Conservation (phyloP, 2,113 vertebrate genomes). For the Mesembrinibis cayennensis region DNA sequence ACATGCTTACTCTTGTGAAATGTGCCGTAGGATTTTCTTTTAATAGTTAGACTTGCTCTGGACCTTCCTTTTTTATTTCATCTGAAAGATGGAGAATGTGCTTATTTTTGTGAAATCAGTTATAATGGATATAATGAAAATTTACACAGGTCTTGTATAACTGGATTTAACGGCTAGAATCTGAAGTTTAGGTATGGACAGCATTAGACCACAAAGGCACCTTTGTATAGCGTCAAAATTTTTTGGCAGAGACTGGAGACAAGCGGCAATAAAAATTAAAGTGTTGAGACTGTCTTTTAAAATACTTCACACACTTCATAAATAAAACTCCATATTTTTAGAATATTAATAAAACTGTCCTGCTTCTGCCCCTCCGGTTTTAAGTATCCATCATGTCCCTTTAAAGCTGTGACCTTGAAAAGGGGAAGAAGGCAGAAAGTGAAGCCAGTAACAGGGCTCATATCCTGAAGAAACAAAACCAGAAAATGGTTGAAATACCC, state of each 20-base stretch:
- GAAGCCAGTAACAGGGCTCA: not conserved
- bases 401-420: conserved; percentile 13
- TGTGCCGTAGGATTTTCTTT: not conserved
- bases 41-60: not conserved
- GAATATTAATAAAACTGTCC: conserved; percentile 55
- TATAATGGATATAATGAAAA: conserved; percentile 40
- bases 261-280: conserved; percentile 66
- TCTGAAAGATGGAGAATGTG: conserved; percentile 5
- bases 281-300: conserved; percentile 62
- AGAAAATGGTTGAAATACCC: not conserved
- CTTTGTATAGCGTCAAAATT: conserved; percentile 8
- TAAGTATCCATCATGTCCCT: not conserved
- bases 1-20: not conserved
- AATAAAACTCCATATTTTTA: conserved; percentile 54
- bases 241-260: conserved; percentile 51
- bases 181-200: conserved; percentile 11
- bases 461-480: not conserved
- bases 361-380: not conserved
- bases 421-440: not conserved
- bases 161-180: not conserved
- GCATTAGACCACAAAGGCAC: conserved; percentile 44
- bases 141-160: conserved; percentile 46
- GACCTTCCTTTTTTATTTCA: conserved; percentile 28
- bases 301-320: conserved; percentile 61
- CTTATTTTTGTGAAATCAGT: conserved; percentile 27